These are phyloP conservation scores for Drosophila buzzatii DNA, from an alignment of 2,888 invertebrate genomes.

Conservation along the genomic window DNA sequence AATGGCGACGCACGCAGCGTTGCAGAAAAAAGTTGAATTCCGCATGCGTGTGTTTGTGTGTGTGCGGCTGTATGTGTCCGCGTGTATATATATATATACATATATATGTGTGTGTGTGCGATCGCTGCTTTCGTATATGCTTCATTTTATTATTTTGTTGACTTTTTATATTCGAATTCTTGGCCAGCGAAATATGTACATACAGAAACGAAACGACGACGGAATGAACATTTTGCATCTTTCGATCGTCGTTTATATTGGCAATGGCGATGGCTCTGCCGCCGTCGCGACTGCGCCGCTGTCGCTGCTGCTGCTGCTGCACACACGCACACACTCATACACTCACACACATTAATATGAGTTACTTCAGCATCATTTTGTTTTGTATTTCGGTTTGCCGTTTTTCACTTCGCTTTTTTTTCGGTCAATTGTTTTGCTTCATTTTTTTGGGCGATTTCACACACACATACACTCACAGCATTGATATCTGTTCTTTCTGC, in stretches of 20 bases:
- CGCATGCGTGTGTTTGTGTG: slow-evolving; percentile 35
- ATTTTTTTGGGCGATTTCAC: slow-evolving; percentile 59
- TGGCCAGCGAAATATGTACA: slow-evolving; percentile 57
- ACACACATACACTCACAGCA: slow-evolving; percentile 32
- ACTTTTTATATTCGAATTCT: slow-evolving; percentile 72
- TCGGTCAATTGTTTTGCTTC: slow-evolving; percentile 45
- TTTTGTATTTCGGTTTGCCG: slow-evolving; percentile 57
- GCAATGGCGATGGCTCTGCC: slow-evolving; percentile 56
- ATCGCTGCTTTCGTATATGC: slow-evolving; percentile 73
- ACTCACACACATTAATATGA: slow-evolving; percentile 55
- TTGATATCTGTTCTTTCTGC: slow-evolving; percentile 61
- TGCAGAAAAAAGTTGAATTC: slow-evolving; percentile 65
- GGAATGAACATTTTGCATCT: slow-evolving; percentile 81
- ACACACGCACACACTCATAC: slow-evolving; percentile 37
- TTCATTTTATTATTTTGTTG: slow-evolving; percentile 79
- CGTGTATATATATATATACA: no score
- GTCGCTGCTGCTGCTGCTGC: slow-evolving; percentile 39
- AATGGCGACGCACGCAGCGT: slow-evolving; percentile 78
- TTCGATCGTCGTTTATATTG: slow-evolving; percentile 78
- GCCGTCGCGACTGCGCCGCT: slow-evolving; percentile 34
- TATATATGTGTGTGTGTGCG: slow-evolving; percentile 40
- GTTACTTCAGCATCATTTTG: slow-evolving; percentile 75
- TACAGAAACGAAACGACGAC: slow-evolving; percentile 67
- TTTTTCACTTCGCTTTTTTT: slow-evolving; percentile 50
- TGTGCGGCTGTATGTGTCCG: background rate